These are phyloP conservation scores for Galbula dea DNA, from an alignment of 2,113 vertebrate genomes.

Conservation along the genomic window DNA sequence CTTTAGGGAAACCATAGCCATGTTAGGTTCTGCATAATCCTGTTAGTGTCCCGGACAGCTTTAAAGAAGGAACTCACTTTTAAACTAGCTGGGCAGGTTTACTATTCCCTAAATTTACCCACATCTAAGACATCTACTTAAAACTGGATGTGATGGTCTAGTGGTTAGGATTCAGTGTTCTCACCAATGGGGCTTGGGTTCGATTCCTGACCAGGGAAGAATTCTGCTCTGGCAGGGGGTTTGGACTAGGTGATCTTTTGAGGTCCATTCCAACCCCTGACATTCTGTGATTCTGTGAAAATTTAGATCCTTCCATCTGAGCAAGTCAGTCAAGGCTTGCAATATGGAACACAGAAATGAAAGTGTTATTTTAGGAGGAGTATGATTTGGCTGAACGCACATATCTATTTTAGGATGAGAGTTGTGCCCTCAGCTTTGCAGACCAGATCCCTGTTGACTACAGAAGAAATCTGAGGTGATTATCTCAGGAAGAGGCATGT, in stretches of 20 bases:
- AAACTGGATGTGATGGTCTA: no score
- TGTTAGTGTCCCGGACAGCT: conserved; percentile 12
- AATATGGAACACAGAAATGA: background rate
- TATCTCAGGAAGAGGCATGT: background rate
- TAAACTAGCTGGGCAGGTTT: background rate
- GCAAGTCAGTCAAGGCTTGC: background rate
- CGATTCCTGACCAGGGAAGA: no score
- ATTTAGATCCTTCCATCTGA: background rate
- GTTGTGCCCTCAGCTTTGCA: background rate
- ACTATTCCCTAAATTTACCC: background rate
- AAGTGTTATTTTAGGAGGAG: background rate
- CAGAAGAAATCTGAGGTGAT: background rate
- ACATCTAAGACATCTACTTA: background rate
- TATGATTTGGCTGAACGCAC: background rate
- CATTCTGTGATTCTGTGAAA: no score
- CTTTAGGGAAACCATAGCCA: background rate
- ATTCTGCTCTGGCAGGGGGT: no score
- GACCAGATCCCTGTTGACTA: background rate
- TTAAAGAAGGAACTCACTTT: conserved; percentile 4
- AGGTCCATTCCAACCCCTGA: no score
- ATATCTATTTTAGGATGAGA: background rate
- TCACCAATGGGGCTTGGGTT: no score
- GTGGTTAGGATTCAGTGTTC: no score
- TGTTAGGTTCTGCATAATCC: background rate
- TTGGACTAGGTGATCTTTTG: no score